Evolutionary conservation across 2,888 invertebrate genomes (phyloP).

Genomic region (Pandemis cinnamomeana): DNA sequence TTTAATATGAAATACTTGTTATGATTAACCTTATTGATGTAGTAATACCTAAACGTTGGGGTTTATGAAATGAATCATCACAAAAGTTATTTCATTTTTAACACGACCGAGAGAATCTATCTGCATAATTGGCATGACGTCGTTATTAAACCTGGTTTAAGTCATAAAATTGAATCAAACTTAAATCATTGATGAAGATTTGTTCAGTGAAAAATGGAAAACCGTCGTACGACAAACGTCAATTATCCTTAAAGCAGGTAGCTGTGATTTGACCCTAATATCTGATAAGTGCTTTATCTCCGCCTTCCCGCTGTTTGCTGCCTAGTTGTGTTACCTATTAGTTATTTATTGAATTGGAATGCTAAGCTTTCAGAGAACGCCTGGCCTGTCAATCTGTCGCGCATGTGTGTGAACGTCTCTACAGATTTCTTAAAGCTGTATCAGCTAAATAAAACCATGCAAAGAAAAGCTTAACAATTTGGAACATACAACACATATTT

Average conservation of each 20-base stretch:
- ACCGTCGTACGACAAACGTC: not conserved
- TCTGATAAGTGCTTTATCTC: not conserved
- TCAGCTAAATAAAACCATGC: not conserved
- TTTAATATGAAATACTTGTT: not conserved
- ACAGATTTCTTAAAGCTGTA: slow-evolving; percentile 4
- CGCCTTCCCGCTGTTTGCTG: not conserved
- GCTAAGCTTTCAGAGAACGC: slow-evolving; percentile 14
- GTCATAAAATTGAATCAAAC: too few species aligned
- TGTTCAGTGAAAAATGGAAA: not conserved
- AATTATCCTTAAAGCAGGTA: not conserved
- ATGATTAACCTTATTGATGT: too few species aligned
- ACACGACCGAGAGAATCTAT: too few species aligned
- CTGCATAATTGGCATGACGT: too few species aligned
- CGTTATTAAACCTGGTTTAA: too few species aligned
- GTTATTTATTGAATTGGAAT: slow-evolving; percentile 7
- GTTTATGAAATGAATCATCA: too few species aligned
- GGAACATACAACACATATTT: not conserved
- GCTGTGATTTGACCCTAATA: not conserved
- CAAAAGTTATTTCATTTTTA: too few species aligned
- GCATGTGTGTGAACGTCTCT: slow-evolving; percentile 7
- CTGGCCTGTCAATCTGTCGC: slow-evolving; percentile 22
- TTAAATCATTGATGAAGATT: too few species aligned
- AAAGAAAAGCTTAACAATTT: not conserved
- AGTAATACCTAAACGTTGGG: too few species aligned
- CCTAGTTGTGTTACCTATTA: not conserved